phyloP scores from a whole-genome alignment of 2,797 vertebrate species.

The Sciurus carolinensis region DNA sequence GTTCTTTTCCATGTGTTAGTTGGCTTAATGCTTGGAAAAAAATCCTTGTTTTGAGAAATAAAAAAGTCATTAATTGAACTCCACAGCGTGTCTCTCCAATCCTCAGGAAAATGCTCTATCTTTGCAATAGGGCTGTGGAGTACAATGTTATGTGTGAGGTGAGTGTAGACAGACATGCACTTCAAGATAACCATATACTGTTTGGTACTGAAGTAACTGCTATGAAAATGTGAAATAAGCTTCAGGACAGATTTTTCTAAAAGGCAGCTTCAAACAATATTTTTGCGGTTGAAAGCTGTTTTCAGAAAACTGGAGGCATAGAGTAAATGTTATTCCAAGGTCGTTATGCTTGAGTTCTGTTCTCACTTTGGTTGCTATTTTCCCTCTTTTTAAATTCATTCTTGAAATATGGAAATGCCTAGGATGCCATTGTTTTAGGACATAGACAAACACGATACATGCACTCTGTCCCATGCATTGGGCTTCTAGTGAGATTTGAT shows the following conservation, averaged over 20 bases:
- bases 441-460: not conserved
- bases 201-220: not conserved
- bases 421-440: not conserved
- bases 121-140: not conserved
- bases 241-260: conserved; percentile 73
- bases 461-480: not conserved
- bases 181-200: not conserved
- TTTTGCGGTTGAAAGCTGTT: conserved; percentile 72
- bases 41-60: conserved; percentile 27
- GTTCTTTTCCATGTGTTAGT: conserved; percentile 65
- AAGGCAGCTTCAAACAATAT: conserved; percentile 72
- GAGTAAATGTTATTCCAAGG: conserved; percentile 68
- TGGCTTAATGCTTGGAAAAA: conserved; percentile 55
- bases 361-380: conserved; percentile 33
- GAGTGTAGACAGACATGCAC: not conserved
- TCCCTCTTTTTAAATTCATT: conserved; percentile 27
- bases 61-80: conserved; percentile 65
- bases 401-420: not conserved
- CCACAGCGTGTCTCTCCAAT: not conserved
- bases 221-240: conserved; percentile 66
- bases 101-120: not conserved
- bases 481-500: not conserved
- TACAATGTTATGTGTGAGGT: not conserved
- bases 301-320: conserved; percentile 68
- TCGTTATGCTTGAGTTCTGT: conserved; percentile 15